Evolutionary conservation across 2,888 invertebrate genomes (phyloP).

Genomic region (Thereva unica): DNA sequence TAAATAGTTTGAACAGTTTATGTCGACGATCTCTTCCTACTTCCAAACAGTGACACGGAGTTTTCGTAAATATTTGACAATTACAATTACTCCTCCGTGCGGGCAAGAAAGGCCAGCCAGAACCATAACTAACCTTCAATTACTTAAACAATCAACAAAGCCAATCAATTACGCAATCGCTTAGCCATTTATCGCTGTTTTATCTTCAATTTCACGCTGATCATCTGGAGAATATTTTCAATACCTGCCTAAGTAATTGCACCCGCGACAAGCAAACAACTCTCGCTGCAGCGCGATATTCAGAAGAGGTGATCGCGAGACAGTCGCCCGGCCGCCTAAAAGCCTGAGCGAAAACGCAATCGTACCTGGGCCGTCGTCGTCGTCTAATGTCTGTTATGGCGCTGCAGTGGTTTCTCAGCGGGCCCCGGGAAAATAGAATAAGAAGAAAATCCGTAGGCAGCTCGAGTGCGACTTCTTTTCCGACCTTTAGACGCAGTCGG

Average conservation of each 20-base stretch:
- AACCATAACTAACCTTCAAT: too few relatives aligned
- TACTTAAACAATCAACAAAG: background rate
- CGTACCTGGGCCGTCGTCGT: conserved; percentile 11
- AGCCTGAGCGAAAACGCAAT: conserved; percentile 6
- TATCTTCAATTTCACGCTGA: conserved; percentile 10
- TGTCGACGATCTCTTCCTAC: too few relatives aligned
- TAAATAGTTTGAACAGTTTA: too few relatives aligned
- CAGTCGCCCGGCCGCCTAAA: too few relatives aligned
- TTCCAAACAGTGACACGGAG: too few relatives aligned
- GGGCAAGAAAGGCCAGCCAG: too few relatives aligned
- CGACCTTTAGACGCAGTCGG: conserved; percentile 20
- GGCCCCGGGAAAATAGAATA: background rate
- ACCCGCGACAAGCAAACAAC: conserved; percentile 22
- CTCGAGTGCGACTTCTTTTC: conserved; percentile 23
- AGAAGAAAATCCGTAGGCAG: conserved; percentile 19
- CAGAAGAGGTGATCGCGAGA: background rate
- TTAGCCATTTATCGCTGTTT: background rate
- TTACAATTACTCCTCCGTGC: too few relatives aligned
- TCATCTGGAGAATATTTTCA: conserved; percentile 25
- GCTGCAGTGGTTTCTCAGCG: conserved; percentile 19
- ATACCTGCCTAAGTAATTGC: conserved; percentile 22
- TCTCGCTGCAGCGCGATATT: conserved; percentile 11
- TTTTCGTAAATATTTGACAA: too few relatives aligned
- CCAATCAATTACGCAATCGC: conserved; percentile 5
- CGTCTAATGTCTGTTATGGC: conserved; percentile 18